Conservation (phyloP, 2,797 vertebrate genomes). For the Crossoptilon crossoptilon region DNA sequence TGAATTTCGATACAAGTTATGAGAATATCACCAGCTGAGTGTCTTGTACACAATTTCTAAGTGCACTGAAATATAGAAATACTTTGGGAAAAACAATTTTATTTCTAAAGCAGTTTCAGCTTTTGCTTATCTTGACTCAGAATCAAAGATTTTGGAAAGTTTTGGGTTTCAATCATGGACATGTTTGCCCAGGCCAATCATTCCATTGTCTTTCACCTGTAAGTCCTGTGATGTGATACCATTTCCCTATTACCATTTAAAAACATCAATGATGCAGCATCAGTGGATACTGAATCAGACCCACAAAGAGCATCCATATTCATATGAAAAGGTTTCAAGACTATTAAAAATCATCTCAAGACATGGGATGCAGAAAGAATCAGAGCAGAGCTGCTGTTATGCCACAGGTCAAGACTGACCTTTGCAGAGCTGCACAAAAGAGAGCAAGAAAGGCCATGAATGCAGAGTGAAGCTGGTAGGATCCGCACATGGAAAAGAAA, state of each 20-base stretch:
- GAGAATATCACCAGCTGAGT: not conserved
- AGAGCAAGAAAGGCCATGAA: not conserved
- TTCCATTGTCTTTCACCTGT: not conserved
- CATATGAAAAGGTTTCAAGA: not conserved
- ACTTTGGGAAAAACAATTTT: not conserved
- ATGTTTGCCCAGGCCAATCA: not conserved
- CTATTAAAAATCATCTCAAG: not conserved
- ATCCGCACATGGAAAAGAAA: not conserved
- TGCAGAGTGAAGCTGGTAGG: not conserved
- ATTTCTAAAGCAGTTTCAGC: not conserved
- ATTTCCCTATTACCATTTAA: not conserved
- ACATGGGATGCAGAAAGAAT: not conserved
- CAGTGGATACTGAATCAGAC: not conserved
- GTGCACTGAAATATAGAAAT: not conserved
- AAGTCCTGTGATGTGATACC: not conserved
- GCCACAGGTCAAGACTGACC: not conserved
- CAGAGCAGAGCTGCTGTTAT: not conserved
- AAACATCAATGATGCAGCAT: not conserved
- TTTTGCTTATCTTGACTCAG: not conserved
- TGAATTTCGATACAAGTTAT: not conserved
- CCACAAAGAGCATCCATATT: not conserved
- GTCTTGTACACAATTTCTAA: not conserved
- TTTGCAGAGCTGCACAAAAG: not conserved
- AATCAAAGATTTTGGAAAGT: not conserved
- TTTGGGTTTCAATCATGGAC: accelerated